phyloP scores from a whole-genome alignment of 2,797 vertebrate genomes.

The Pteropus rufus region DNA sequence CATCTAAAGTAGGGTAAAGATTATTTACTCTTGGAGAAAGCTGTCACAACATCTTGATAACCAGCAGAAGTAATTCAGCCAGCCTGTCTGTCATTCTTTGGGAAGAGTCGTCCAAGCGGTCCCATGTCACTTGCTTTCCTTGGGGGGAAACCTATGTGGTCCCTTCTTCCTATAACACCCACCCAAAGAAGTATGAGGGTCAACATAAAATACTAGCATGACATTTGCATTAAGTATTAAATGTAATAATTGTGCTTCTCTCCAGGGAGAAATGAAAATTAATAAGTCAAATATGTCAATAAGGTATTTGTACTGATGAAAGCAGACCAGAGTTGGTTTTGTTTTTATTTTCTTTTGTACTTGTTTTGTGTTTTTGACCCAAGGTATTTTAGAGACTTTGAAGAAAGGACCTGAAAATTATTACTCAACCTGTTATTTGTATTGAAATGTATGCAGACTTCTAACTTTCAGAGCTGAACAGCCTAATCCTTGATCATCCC shows the following conservation, averaged over 20 bases:
- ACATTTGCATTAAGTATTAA: neutral
- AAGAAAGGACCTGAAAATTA: neutral
- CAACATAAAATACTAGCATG: neutral
- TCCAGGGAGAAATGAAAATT: neutral
- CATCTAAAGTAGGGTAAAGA: neutral
- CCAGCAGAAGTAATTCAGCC: neutral
- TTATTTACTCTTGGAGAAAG: neutral
- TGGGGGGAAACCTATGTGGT: neutral
- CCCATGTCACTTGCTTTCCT: neutral
- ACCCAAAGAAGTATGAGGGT: neutral
- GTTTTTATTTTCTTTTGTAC: neutral
- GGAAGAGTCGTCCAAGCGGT: neutral
- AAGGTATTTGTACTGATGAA: neutral
- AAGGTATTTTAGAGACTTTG: neutral
- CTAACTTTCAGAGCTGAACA: neutral
- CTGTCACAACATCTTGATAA: neutral
- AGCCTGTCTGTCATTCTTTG: neutral
- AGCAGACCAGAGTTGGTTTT: neutral
- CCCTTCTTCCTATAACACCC: neutral
- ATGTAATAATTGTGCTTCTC: neutral
- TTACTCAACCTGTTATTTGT: neutral
- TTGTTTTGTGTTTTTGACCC: neutral
- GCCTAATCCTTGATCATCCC: slow-evolving; percentile 35
- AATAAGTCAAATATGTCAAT: neutral
- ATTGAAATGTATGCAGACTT: slow-evolving; percentile 33